Evolutionary conservation across 1,140 invertebrate genomes (phyloP), one percentile per base, ranked within the genome.

Genomic region (Drosophila willistoni): DNA sequence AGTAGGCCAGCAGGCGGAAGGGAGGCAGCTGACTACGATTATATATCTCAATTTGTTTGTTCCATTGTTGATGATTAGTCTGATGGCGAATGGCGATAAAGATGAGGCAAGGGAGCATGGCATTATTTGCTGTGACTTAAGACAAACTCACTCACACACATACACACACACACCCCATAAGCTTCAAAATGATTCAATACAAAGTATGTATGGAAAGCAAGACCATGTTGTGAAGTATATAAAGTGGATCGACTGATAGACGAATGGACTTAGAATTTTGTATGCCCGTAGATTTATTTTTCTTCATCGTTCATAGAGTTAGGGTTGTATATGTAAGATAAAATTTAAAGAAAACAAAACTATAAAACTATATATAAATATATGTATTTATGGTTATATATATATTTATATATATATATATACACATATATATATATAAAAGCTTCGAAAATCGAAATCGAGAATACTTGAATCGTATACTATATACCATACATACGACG

Each of bases 31-130:
- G 90, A 91, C 59, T 91, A 84, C 72, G 90, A 91, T 73, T 91
- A 87, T 87, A 87, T 91, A 87, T 91, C 90, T 78, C 90, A 90
- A 79, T 90, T 81, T 59, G 90, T 91, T 79, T 91, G 91, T 79
- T 91, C 90, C 68, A 91, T 91, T 81, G 90, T 91, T 85, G 90
- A 91, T 84, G 90, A 91, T 76, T 91, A 77, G 47, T 72, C 61
- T 62, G 68, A 68, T 61, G 33, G 74, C 41, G 42, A 57, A 63
- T 65, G 64, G 54, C 68, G 54, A 68, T 69, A 51, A 51, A 12
- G 17, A 51, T 51, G 44, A 22, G 44, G 44, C 14, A 51, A 51
- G 44, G 17, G 17, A 51, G 44, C 44, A 51, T 77, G 36, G 68
- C 57, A 71, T 61, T 41, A 54, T 72, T 61, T 80, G 75, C 72